Percentiles rank a stretch among this genome's conserved stretches.
Conservation (phyloP, 1,140 invertebrate species). For the Oscheius sp. region DNA sequence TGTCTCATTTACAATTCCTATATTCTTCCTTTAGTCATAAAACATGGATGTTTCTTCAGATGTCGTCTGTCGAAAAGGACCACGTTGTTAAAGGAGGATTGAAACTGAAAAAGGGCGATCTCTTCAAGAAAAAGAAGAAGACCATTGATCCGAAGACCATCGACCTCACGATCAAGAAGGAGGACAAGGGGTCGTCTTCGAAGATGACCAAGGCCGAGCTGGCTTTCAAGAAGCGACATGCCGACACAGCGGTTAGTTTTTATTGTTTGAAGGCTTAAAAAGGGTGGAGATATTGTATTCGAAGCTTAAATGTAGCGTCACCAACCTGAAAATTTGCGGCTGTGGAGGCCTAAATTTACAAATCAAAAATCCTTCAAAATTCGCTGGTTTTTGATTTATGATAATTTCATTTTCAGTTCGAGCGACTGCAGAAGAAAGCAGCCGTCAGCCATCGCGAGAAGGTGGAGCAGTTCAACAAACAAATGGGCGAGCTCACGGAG, state of each 20-base stretch:
- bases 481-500: conserved; percentile 58
- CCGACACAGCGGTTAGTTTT: conserved; percentile 47
- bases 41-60: neutral
- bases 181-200: conserved; percentile 26
- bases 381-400: too few species aligned
- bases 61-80: conserved; percentile 30
- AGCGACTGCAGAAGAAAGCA: conserved; percentile 55
- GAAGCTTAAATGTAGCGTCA: too few species aligned
- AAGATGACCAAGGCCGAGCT: conserved; percentile 56
- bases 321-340: too few species aligned
- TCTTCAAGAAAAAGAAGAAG: conserved; percentile 52
- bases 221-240: conserved; percentile 54
- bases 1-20: neutral
- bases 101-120: conserved; percentile 54
- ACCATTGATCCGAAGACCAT: conserved; percentile 50
- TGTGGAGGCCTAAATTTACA: too few species aligned
- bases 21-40: neutral
- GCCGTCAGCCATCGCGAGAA: conserved; percentile 56
- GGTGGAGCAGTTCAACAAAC: conserved; percentile 58
- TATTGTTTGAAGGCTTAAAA: too few species aligned
- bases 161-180: conserved; percentile 59
- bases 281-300: too few species aligned
- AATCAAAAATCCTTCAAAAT: too few species aligned
- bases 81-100: conserved; percentile 49
- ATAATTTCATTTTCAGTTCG: conserved; percentile 34